Evolutionary conservation across 2,888 invertebrate species (phyloP).

Genomic region (Idaea biselata): DNA sequence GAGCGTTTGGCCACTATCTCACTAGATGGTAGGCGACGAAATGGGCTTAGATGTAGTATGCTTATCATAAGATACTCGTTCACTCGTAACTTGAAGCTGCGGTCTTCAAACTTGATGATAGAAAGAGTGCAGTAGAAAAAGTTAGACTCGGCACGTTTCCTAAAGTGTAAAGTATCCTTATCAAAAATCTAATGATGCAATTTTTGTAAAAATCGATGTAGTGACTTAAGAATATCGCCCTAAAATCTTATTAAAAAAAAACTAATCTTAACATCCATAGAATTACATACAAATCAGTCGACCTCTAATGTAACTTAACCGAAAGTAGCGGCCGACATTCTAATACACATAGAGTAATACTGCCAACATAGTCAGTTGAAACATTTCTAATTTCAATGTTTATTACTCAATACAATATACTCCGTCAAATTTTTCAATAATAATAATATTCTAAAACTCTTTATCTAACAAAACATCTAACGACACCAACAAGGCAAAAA

Average conservation of each 20-base stretch:
- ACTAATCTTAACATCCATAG: neutral
- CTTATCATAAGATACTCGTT: too few species aligned
- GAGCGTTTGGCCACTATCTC: neutral
- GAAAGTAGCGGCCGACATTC: conserved; percentile 46
- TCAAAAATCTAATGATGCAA: neutral
- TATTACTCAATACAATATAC: conserved; percentile 4
- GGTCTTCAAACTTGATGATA: too few species aligned
- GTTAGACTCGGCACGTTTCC: neutral
- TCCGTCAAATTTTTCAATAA: conserved; percentile 11
- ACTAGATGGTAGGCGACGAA: too few species aligned
- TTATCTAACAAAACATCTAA: conserved; percentile 17
- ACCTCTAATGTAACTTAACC: conserved; percentile 54
- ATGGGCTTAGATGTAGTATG: too few species aligned
- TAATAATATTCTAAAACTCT: conserved; percentile 2
- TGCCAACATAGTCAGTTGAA: conserved; percentile 12
- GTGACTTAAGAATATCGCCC: neutral
- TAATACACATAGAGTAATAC: conserved; percentile 34
- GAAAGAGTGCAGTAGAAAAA: neutral
- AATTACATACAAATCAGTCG: conserved; percentile 39
- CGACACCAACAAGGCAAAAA: conserved; percentile 28
- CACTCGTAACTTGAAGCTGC: too few species aligned
- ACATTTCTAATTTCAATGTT: conserved; percentile 20
- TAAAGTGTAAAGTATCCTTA: neutral
- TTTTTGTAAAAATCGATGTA: neutral
- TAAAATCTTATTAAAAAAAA: neutral